Evolutionary conservation across 2,888 invertebrate species (phyloP), one percentile per base, ranked within the genome.

Genomic region (Bhutanitis thaidina): DNA sequence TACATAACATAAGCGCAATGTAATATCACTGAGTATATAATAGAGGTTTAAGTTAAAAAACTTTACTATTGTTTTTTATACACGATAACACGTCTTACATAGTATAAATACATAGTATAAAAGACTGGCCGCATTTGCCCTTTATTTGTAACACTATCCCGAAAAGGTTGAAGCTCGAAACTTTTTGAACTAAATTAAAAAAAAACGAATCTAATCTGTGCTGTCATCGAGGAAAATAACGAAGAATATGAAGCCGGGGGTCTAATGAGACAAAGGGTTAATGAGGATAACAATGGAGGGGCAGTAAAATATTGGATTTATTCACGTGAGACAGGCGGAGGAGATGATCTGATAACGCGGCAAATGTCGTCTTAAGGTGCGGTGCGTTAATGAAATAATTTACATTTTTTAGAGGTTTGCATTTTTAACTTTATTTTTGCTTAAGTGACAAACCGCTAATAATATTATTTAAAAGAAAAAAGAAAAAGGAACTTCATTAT

Each of bases 241-340:
- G 74, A 73, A 67, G 78, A 78, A 85, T 85, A 81, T 85, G 82
- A 83, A 82, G 76, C 60, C 69, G 53, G 63, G 64, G 73, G 65
- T 76, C 81, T 88, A 89, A 89, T 89, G 88, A 87, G 85, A 88
- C 88, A 88, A 87, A 88, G 77, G 78, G 81, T 85, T 88, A 88
- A 89, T 86, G 88, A 87, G 83, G 64, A 78, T 75, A 84, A 88
- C 88, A 89, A 89, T 88, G 78, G 83, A 58, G 63, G 69, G 63
- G 71, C 77, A 77, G 74, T 88, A 87, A 88, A 88, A 76, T 86
- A 81, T 81, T 76, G 84, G 81, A 82, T 89, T 88, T 89, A 89
- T 88, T 76, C 73, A 78, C 78, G 71, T 69, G 72, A 71, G 82
- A 77, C 82, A 68, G 78, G 64, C 61, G 59, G 65, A 46, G 65